Conservation (phyloP, 2,113 vertebrate genomes). For the Pachyramphus minor region DNA sequence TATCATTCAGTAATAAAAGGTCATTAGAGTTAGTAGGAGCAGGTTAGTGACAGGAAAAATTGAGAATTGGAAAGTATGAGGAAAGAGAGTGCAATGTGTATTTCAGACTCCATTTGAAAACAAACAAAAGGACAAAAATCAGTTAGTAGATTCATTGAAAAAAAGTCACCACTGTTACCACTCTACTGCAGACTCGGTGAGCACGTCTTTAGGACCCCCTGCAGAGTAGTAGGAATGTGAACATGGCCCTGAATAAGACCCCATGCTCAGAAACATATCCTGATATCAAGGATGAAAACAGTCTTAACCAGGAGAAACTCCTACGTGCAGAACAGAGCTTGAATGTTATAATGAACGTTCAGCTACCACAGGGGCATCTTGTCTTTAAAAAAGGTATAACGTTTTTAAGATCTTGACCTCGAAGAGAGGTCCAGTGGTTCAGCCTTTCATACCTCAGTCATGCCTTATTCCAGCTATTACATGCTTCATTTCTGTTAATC, state of each 20-base stretch:
- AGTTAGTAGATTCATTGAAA: not conserved
- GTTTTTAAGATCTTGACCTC: slow-evolving; percentile 17
- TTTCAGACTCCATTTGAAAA: not conserved
- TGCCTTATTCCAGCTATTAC: slow-evolving; percentile 49
- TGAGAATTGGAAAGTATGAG: not conserved
- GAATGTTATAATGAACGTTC: not conserved
- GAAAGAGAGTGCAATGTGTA: not conserved
- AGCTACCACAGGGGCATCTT: not conserved
- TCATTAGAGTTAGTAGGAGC: not conserved
- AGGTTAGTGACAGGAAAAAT: not conserved
- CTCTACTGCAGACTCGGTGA: not conserved
- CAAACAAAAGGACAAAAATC: not conserved
- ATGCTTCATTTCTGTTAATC: slow-evolving; percentile 55
- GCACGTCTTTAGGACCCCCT: not conserved
- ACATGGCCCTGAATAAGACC: not conserved
- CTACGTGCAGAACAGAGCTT: not conserved
- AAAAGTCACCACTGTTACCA: not conserved
- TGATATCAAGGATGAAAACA: not conserved
- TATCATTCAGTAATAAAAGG: not conserved
- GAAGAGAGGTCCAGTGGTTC: not conserved
- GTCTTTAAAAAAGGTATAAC: not conserved
- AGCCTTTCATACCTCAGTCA: not conserved
- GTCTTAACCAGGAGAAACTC: not conserved
- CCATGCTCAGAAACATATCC: not conserved
- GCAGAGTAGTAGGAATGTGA: not conserved